phyloP scores from a whole-genome alignment of 1,140 invertebrate species.

The Melanaphis sacchari region DNA sequence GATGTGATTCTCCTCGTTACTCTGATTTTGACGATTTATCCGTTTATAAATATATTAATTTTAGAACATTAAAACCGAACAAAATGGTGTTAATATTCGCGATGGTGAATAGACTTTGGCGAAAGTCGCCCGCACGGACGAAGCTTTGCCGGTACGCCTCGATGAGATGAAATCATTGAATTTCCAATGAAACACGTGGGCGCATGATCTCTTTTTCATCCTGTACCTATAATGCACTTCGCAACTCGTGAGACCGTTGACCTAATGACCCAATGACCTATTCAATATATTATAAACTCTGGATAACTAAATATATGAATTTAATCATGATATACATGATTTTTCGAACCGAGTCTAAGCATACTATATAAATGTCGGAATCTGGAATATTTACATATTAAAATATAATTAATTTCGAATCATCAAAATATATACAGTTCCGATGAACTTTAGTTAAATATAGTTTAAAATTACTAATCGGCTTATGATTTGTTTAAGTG shows the following conservation, averaged over 20 bases:
- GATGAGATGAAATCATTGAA: constrained; percentile 34
- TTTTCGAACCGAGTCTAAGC: too few relatives aligned
- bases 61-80: background rate
- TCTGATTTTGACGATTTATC: background rate
- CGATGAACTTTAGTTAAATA: background rate
- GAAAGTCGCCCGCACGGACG: background rate
- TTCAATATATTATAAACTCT: background rate
- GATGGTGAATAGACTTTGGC: background rate
- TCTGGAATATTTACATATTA: too few relatives aligned
- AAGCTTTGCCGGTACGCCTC: background rate
- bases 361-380: too few relatives aligned
- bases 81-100: background rate
- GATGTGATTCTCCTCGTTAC: background rate
- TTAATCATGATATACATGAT: background rate
- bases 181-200: constrained; percentile 11
- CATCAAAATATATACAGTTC: background rate
- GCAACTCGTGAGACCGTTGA: background rate
- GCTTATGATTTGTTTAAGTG: background rate
- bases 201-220: constrained; percentile 37
- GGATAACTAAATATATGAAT: background rate
- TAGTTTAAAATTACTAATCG: background rate
- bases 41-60: background rate
- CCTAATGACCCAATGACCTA: constrained; percentile 49
- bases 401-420: background rate
- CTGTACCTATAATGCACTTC: background rate